phyloP scores from a whole-genome alignment of 2,888 invertebrate species.

The Holacanthella duospinosa region DNA sequence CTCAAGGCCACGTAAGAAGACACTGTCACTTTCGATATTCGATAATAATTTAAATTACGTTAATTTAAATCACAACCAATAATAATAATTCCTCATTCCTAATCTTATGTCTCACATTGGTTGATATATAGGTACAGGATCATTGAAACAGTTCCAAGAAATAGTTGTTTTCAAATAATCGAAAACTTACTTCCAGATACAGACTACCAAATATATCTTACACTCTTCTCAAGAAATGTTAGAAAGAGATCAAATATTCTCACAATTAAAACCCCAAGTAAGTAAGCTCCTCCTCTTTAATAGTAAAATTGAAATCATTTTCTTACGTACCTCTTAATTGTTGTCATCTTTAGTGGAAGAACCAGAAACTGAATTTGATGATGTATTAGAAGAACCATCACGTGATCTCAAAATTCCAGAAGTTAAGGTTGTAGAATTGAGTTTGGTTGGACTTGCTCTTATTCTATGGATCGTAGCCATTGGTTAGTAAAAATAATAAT shows the following conservation, averaged over 20 bases:
- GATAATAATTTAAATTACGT: not conserved
- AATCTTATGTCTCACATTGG: too few relatives aligned
- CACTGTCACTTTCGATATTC: not conserved
- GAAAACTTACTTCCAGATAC: conserved; percentile 52
- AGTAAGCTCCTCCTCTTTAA: conserved; percentile 15
- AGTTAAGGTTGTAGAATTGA: conserved; percentile 83
- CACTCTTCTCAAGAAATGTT: conserved; percentile 70
- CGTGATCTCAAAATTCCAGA: conserved; percentile 38
- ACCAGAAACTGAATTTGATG: conserved; percentile 10
- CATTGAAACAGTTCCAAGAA: conserved; percentile 35
- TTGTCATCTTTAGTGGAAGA: conserved; percentile 9
- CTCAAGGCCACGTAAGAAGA: conserved; percentile 72
- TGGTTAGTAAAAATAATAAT: conserved; percentile 38
- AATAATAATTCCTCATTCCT: not conserved
- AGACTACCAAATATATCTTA: conserved; percentile 76
- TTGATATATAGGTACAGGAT: conserved; percentile 30
- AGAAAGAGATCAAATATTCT: conserved; percentile 75
- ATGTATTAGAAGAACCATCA: conserved; percentile 46
- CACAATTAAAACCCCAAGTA: conserved; percentile 63
- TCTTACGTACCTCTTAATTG: not conserved
- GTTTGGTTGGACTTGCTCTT: conserved; percentile 70
- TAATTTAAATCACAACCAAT: not conserved
- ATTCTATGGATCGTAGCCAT: conserved; percentile 79
- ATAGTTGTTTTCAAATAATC: conserved; percentile 30
- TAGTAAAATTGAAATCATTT: not conserved